phyloP scores from a whole-genome alignment of 2,113 vertebrate genomes.

The Thinocorus orbignyianus region DNA sequence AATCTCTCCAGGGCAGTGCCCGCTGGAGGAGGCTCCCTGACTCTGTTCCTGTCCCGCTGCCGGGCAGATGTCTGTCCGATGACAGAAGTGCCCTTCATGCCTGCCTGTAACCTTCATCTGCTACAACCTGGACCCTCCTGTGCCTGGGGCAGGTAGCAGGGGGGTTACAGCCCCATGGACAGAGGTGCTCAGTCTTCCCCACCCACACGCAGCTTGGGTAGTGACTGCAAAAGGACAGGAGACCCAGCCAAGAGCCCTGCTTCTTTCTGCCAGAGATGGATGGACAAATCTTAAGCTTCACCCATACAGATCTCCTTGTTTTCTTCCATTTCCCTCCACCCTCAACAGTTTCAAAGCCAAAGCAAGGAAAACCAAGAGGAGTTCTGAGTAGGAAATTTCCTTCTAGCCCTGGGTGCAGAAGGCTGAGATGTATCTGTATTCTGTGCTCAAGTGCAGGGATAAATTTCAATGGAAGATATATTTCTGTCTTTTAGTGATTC shows the following conservation, averaged over 20 bases:
- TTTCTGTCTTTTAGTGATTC: not conserved
- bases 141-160: not conserved
- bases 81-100: not conserved
- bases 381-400: not conserved
- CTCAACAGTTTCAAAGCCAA: not conserved
- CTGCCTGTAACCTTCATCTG: not conserved
- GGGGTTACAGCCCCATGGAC: not conserved
- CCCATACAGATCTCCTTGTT: rapidly evolving
- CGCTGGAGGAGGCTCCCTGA: not conserved
- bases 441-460: not conserved
- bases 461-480: not conserved
- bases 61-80: not conserved
- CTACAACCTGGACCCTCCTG: not conserved
- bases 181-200: not conserved
- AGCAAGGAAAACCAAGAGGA: not conserved
- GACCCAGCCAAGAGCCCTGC: not conserved
- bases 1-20: not conserved
- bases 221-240: not conserved
- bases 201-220: not conserved
- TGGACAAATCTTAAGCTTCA: not conserved
- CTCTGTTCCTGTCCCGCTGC: not conserved
- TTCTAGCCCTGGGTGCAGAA: not conserved
- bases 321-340: not conserved
- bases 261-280: not conserved
- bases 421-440: not conserved